Evolutionary conservation across 2,797 vertebrate genomes (phyloP).

Genomic region (Anableps anableps): DNA sequence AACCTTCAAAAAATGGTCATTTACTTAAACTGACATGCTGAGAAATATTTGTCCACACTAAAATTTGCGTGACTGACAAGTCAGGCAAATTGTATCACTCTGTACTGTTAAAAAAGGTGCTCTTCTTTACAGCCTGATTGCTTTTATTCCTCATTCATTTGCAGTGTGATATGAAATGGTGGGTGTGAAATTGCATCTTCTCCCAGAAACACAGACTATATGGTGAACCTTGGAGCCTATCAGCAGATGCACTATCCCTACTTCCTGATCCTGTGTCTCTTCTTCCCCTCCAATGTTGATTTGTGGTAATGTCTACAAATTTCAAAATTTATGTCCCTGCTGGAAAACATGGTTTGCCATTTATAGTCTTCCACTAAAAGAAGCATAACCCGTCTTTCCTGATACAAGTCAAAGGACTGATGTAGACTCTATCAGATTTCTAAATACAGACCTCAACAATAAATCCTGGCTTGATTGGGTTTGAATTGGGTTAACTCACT

Average conservation of each 20-base stretch:
- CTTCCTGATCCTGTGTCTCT: slow-evolving; percentile 77
- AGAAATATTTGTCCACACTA: slow-evolving; percentile 31
- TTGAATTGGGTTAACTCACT: slow-evolving; percentile 88
- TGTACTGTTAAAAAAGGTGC: slow-evolving; percentile 36
- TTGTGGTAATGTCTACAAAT: slow-evolving; percentile 85
- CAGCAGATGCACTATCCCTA: slow-evolving; percentile 72
- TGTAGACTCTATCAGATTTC: slow-evolving; percentile 87
- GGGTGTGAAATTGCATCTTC: slow-evolving; percentile 67
- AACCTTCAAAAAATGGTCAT: background rate
- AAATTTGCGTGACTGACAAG: slow-evolving; percentile 61
- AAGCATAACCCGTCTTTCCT: slow-evolving; percentile 81
- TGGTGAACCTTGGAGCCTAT: slow-evolving; percentile 67
- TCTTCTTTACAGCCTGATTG: slow-evolving; percentile 48
- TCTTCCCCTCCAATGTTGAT: slow-evolving; percentile 72
- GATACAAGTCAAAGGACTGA: slow-evolving; percentile 86
- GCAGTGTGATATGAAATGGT: slow-evolving; percentile 42
- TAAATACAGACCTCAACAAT: slow-evolving; percentile 85
- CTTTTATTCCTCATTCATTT: slow-evolving; percentile 58
- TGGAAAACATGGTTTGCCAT: slow-evolving; percentile 85
- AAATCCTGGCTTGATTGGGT: slow-evolving; percentile 85
- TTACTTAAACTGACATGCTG: background rate
- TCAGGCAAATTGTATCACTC: slow-evolving; percentile 49
- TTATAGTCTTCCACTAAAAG: slow-evolving; percentile 80
- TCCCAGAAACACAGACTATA: slow-evolving; percentile 68
- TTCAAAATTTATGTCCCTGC: slow-evolving; percentile 83